Conservation (phyloP, 2,797 vertebrate species). For the Somateria mollissima region DNA sequence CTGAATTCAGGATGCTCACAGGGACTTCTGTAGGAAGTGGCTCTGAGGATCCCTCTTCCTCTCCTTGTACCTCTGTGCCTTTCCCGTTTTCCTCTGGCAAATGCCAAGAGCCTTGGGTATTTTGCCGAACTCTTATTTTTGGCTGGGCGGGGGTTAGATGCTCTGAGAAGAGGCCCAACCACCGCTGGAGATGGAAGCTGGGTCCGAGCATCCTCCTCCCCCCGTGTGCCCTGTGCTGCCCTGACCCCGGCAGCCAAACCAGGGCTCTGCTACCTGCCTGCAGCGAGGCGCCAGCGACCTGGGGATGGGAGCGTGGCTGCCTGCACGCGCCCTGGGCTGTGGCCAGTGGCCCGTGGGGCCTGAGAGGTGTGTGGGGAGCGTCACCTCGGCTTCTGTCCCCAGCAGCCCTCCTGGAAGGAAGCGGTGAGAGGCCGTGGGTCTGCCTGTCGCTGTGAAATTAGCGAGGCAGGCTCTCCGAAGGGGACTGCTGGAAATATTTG, state of each 20-base stretch:
- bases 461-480: not conserved
- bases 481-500: not conserved
- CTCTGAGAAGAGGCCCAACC: not conserved
- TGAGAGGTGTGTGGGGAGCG: rapidly evolving
- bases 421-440: not conserved
- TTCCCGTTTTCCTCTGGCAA: constrained; percentile 64
- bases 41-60: constrained; percentile 49
- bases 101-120: not conserved
- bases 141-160: rapidly evolving
- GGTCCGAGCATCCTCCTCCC: not conserved
- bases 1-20: not conserved
- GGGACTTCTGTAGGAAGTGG: constrained; percentile 47
- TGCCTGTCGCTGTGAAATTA: not conserved
- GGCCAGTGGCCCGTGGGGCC: rapidly evolving
- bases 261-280: not conserved
- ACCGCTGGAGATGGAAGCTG: not conserved
- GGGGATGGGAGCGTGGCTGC: not conserved
- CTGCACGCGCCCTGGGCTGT: rapidly evolving
- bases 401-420: constrained; percentile 27
- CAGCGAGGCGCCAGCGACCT: not conserved
- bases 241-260: rapidly evolving
- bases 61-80: constrained; percentile 21
- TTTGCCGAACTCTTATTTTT: not conserved
- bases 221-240: not conserved
- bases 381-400: rapidly evolving